Evolutionary conservation across 2,888 invertebrate species (phyloP), one percentile per base, ranked within the genome.

Genomic region (Mamestra brassicae): DNA sequence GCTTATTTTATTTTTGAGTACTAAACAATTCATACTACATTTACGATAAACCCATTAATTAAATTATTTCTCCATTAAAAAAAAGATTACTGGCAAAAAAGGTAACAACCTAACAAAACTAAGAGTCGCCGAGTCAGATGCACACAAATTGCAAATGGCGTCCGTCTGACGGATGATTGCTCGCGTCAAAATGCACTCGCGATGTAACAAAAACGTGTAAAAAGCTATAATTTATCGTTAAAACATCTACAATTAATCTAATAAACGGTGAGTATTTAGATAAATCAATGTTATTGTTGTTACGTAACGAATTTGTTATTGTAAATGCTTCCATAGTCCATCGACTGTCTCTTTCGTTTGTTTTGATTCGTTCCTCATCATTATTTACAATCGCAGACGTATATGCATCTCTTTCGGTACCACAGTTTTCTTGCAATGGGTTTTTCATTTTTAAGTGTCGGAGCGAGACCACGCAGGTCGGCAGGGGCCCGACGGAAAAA

Each of bases 391-490:
- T 94, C 92, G 90, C 90, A 89, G 90, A 94, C 87, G 88, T 95
- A 93, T 93, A 92, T 91, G 92, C 90, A 90, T 96, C 96, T 92
- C 95, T 92, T 91, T 96, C 95, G 75, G 77, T 86, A 86, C 87
- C 93, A 91, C 92, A 90, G 94, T 95, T 94, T 95, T 94, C 95
- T 94, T 93, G 92, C 92, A 91, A 92, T 94, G 91, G 93, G 93
- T 94, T 96, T 96, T 96, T 95, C 95, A 95, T 95, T 95, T 96
- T 95, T 95, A 94, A 92, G 94, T 92, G 90, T 89, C 91, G 89
- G 93, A 91, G 95, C 92, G 95, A 93, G 94, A 94, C 85, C 88
- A 84, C 83, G 91, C 88, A 90, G 94, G 92, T 92, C 91, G 90
- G 91, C 90, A 90, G 92, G 92, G 92, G 91, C 93, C 93, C 90